Evolutionary conservation across 2,797 vertebrate species (phyloP).

Genomic region (Pantherophis alleghaniensis): DNA sequence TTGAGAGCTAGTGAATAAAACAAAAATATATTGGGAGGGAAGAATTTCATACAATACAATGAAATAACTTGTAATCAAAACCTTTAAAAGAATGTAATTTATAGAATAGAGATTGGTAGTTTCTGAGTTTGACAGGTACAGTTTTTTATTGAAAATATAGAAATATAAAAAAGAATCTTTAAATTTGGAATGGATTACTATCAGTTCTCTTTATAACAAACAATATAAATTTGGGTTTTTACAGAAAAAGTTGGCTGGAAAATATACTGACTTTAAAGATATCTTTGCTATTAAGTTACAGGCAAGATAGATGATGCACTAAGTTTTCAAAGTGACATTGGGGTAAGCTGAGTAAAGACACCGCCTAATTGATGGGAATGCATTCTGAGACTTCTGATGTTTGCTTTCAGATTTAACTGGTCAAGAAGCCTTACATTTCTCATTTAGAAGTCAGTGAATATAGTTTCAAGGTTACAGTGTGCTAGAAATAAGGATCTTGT

Average conservation of each 20-base stretch:
- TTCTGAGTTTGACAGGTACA: not conserved
- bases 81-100: not conserved
- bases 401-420: conserved; percentile 69
- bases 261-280: conserved; percentile 35
- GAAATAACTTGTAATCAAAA: not conserved
- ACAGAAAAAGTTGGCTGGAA: conserved; percentile 27
- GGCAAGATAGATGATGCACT: conserved; percentile 45
- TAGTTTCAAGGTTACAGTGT: conserved; percentile 58
- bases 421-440: conserved; percentile 58
- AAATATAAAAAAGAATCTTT: not conserved
- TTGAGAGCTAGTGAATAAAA: not conserved
- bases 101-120: not conserved
- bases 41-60: not conserved
- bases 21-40: not conserved
- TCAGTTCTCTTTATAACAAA: not conserved
- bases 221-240: conserved; percentile 6
- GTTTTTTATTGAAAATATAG: not conserved
- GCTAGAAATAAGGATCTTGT: conserved; percentile 34
- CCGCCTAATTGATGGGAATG: conserved; percentile 61
- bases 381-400: conserved; percentile 53
- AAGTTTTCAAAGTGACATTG: conserved; percentile 47
- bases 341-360: conserved; percentile 51
- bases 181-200: not conserved
- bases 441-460: conserved; percentile 49
- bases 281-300: conserved; percentile 38